Evolutionary conservation across 2,888 invertebrate species (phyloP).

Genomic region (Ophioninae sp.): DNA sequence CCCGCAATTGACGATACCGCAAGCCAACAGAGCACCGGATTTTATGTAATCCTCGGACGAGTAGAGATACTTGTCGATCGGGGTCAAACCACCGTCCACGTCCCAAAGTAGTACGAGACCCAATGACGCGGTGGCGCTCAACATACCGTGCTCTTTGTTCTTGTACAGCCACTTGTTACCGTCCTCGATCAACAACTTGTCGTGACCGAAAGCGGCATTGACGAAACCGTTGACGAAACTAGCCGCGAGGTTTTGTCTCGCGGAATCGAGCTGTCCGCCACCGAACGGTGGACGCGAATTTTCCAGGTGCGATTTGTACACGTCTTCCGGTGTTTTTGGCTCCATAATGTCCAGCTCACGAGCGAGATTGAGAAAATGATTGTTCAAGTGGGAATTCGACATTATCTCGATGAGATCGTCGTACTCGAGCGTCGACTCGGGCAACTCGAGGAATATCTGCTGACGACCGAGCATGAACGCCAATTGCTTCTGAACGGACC

Average conservation of each 20-base stretch:
- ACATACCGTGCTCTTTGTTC: conserved; percentile 98
- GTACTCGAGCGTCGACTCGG: conserved; percentile 85
- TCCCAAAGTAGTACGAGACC: conserved; percentile 99
- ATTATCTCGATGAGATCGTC: conserved; percentile 93
- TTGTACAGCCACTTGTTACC: conserved; percentile 92
- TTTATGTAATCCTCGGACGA: conserved; percentile 98
- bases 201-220: conserved; percentile 98
- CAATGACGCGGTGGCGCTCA: conserved; percentile 97
- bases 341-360: conserved; percentile 99
- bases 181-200: conserved; percentile 95
- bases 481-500: conserved; percentile 93
- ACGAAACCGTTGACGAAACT: conserved; percentile 99
- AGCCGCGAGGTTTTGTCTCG: conserved; percentile 97
- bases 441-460: conserved; percentile 92
- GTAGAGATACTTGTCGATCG: conserved; percentile 98
- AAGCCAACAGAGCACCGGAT: conserved; percentile 96
- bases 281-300: conserved; percentile 89
- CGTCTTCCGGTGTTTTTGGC: conserved; percentile 99
- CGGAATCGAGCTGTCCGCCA: conserved; percentile 93
- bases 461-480: conserved; percentile 98
- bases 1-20: conserved; percentile 98
- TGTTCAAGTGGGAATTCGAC: conserved; percentile 95
- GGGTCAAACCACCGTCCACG: conserved; percentile 97
- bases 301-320: conserved; percentile 98
- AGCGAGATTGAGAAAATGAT: conserved; percentile 95